Evolutionary conservation across 2,113 vertebrate genomes (phyloP), one percentile per base, ranked within the genome.

Genomic region (Neotragus pygmaeus): DNA sequence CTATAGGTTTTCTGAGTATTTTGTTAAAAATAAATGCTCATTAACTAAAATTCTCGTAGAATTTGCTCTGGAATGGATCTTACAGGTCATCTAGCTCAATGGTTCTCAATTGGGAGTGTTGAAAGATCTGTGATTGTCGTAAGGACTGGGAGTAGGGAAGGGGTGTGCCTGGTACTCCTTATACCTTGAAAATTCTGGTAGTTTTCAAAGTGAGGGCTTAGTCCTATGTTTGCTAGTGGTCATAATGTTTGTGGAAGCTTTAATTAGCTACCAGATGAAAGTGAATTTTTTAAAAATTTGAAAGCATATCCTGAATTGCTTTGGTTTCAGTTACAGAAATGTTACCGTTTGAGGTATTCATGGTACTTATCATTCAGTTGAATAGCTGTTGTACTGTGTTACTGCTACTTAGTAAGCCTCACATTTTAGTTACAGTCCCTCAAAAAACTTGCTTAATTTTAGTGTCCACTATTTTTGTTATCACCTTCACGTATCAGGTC

Each of bases 201-300:
- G 13, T 30, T 78, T 97, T 95, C 49, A 78, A 83, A 95, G 49
- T 51, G 12, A 96, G 64, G 33, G 64, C 25, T 88, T 95, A 36
- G n/a, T 87, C 77, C 47, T 73, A 64, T 30, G 21, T 94, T 57
- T 36, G 16, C 33, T 93, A 82, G n/a, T 91, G 7, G 27, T 87
- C 28, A 60, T 9, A 64, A 2, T 60, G 5, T 91, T 94, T 96
- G 47, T 77, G 5, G 3, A 83, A 82, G 27, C 86, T 95, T 93
- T 91, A 91, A 43, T 85, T 97, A 85, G n/a, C 45, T 33, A 82
- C 58, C 45, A 90, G 62, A 82, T 92, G 25, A 89, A 78, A 93
- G 27, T 70, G 6, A 95, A 66, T 75, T 89, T 86, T 93, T 36
- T 0, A 2, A 64, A 66, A 94, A 62, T 47, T 90, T 95, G 57